Percentiles rank a stretch among this genome's conserved stretches.
Conservation (phyloP, 2,888 invertebrate genomes). For the Diabrotica balteata region DNA sequence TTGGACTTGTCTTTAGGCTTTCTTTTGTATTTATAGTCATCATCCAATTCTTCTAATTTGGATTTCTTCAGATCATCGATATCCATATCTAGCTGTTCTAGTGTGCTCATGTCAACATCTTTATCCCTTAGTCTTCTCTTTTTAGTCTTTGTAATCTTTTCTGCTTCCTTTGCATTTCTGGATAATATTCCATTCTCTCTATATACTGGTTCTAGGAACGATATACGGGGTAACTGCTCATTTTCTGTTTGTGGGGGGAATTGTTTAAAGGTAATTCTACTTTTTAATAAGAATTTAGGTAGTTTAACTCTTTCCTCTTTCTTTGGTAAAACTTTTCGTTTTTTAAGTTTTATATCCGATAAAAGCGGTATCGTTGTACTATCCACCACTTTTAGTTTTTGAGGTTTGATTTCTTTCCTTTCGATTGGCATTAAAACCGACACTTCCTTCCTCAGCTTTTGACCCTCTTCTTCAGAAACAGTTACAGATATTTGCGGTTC, state of each 20-base stretch:
- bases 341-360: slow-evolving; percentile 71
- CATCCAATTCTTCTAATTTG: slow-evolving; percentile 56
- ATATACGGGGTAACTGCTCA: slow-evolving; percentile 53
- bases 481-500: slow-evolving; percentile 56
- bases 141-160: slow-evolving; percentile 53
- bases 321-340: slow-evolving; percentile 48
- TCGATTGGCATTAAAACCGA: slow-evolving; percentile 50
- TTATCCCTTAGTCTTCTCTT: slow-evolving; percentile 56
- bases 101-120: slow-evolving; percentile 55
- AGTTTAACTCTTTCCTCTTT: slow-evolving; percentile 51
- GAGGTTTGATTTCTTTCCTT: slow-evolving; percentile 68
- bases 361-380: slow-evolving; percentile 56
- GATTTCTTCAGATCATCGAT: slow-evolving; percentile 58
- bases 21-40: slow-evolving; percentile 47
- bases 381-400: slow-evolving; percentile 68
- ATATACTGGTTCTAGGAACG: slow-evolving; percentile 53
- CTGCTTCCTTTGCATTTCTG: slow-evolving; percentile 62
- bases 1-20: slow-evolving; percentile 43
- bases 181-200: slow-evolving; percentile 60
- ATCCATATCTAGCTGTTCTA: slow-evolving; percentile 61
- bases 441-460: slow-evolving; percentile 47
- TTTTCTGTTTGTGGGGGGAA: slow-evolving; percentile 56
- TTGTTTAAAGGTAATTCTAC: slow-evolving; percentile 68
- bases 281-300: slow-evolving; percentile 75
- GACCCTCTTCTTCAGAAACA: slow-evolving; percentile 48